Base-by-base conservation (phyloP, 2,888 invertebrate genomes). In the Pyralis farinalis region DNA sequence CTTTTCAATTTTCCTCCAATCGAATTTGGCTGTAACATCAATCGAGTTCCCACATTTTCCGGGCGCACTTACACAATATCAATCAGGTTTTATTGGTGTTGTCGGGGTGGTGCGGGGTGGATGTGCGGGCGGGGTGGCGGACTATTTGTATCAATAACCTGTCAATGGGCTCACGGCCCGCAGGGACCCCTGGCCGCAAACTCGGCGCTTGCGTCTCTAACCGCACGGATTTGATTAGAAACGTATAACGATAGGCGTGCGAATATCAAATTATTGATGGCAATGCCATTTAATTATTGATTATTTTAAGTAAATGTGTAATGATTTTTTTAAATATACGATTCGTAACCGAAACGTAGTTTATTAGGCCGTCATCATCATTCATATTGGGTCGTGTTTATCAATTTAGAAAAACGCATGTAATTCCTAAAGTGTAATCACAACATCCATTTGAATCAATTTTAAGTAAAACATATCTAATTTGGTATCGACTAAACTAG, bases 141-240 rank as follows among this genome's bases (percentile, higher is more conserved):
- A 79, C 84, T 82, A 87, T 88, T 89, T 86, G 89, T 87, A 87
- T 88, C 89, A 87, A 86, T 89, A 88, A 88, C 89, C 87, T 89
- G 90, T 90, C 89, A 90, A 90, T 89, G 86, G 84, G 69, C 78
- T 74, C 71, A 74, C 77, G 63, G 66, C 67, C 83, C 78, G 62
- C 60, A 49, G 86, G 83, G 85, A 85, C 72, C 68, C 71, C 66
- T 71, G 74, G 71, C 73, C 66, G 67, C 64, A 66, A 70, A 70
- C 65, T 68, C 77, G 71, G 74, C 75, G 69, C 77, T 71, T 69
- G 74, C 64, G 68, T 62, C 67, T 71, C 64, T 71, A 75, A 71
- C 76, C 79, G 70, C 81, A 78, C 61, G 65, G 83, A 84, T 90
- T 88, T 84, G 85, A 82, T 87, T 84, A 82, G 74, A 57, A 72